Percentiles rank a stretch among this genome's conserved stretches.
These are phyloP conservation scores for Emydocephalus ijimae DNA, from an alignment of 2,113 vertebrate species.

Conservation along the genomic window DNA sequence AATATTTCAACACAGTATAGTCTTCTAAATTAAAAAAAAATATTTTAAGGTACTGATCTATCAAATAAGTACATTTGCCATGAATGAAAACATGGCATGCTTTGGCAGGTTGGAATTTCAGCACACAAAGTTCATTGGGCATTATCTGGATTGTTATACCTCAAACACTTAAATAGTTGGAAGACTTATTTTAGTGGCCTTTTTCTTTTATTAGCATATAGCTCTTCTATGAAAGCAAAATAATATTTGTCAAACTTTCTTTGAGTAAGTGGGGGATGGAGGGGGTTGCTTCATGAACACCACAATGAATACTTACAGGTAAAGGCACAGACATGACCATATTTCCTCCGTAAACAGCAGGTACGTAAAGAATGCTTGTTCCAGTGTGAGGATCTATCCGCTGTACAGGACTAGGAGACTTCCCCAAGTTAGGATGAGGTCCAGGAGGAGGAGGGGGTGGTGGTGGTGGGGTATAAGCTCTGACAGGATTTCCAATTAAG, in stretches of 20 bases:
- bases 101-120: neutral
- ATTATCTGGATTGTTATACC: neutral
- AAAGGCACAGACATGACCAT: conserved; percentile 99
- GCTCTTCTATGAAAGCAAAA: neutral
- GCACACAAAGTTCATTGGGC: neutral
- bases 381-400: conserved; percentile 97
- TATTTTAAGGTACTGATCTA: neutral
- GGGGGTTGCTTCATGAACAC: neutral
- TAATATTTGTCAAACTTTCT: neutral
- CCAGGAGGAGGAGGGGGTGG: conserved; percentile 79
- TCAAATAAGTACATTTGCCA: neutral
- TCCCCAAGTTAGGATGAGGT: conserved; percentile 85
- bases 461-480: conserved; percentile 89
- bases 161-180: neutral
- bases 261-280: neutral
- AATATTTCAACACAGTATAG: neutral
- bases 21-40: neutral
- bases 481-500: conserved; percentile 94
- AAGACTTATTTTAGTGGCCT: neutral
- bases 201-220: neutral
- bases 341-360: conserved; percentile 97
- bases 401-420: conserved; percentile 98
- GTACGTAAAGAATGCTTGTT: conserved; percentile 96
- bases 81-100: neutral
- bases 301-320: conserved; percentile 78